Percentiles rank a stretch among this genome's conserved stretches.
Conservation (phyloP, 2,888 invertebrate genomes). For the Ernsta delagoae region DNA sequence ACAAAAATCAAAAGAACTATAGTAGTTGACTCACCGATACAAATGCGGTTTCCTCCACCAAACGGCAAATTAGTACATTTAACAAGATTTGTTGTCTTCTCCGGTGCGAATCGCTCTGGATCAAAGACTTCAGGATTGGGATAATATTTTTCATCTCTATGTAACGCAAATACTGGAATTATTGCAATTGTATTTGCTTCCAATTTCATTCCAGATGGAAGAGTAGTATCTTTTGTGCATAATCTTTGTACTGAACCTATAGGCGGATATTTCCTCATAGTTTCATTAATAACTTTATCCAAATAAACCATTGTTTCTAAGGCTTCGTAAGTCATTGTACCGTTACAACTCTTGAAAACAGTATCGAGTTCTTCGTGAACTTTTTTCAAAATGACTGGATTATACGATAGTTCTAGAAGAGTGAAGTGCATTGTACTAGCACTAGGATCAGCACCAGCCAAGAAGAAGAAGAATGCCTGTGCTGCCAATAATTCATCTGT, state of each 20-base stretch:
- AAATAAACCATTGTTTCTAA: slow-evolving; percentile 65
- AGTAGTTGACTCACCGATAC: slow-evolving; percentile 64
- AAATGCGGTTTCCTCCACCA: slow-evolving; percentile 76
- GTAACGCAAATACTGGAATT: slow-evolving; percentile 59
- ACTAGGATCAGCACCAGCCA: slow-evolving; percentile 74
- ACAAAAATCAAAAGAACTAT: background rate
- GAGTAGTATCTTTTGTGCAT: slow-evolving; percentile 55
- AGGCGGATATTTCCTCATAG: too few relatives aligned
- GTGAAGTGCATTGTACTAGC: slow-evolving; percentile 68
- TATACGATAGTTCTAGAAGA: slow-evolving; percentile 62
- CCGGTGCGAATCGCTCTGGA: slow-evolving; percentile 72
- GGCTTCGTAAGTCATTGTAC: slow-evolving; percentile 58
- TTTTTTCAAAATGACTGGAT: slow-evolving; percentile 60
- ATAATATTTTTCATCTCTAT: slow-evolving; percentile 64
- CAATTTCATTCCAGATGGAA: slow-evolving; percentile 57
- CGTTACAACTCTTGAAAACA: slow-evolving; percentile 50
- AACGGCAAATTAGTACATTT: slow-evolving; percentile 72
- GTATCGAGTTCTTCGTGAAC: slow-evolving; percentile 68
- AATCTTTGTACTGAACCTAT: slow-evolving; percentile 52
- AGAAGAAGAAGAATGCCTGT: slow-evolving; percentile 72
- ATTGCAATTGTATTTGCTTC: slow-evolving; percentile 51
- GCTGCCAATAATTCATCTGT: slow-evolving; percentile 65
- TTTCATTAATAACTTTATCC: slow-evolving; percentile 49
- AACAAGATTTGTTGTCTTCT: slow-evolving; percentile 48
- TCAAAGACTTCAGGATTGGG: slow-evolving; percentile 69